Conservation (phyloP, 2,888 invertebrate genomes). For the Leptinotarsa haldemani region DNA sequence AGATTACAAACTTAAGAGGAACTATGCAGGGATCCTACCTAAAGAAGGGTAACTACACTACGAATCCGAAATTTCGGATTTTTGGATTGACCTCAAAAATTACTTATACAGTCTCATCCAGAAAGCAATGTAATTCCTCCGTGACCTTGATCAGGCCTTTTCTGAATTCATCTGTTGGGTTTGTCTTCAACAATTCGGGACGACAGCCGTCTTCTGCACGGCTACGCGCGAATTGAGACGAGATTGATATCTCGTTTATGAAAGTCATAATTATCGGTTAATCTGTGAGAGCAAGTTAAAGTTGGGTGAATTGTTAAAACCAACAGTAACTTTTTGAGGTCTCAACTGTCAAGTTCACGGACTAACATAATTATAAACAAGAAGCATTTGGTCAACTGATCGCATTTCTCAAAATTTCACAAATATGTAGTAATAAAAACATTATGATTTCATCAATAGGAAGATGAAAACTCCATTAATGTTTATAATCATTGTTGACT, state of each 20-base stretch:
- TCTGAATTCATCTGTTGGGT: conserved; percentile 66
- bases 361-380: conserved; percentile 54
- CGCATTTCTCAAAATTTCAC: neutral
- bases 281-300: conserved; percentile 55
- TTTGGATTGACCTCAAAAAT: conserved; percentile 67
- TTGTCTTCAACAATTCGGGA: conserved; percentile 65
- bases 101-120: conserved; percentile 68
- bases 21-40: conserved; percentile 63
- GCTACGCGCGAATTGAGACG: conserved; percentile 58
- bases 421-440: neutral
- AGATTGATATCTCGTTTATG: conserved; percentile 34
- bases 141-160: conserved; percentile 63
- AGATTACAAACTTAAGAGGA: conserved; percentile 50
- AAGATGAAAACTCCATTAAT: no score
- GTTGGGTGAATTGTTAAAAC: conserved; percentile 66
- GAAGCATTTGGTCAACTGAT: conserved; percentile 40
- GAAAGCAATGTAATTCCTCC: conserved; percentile 66
- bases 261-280: conserved; percentile 51
- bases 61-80: conserved; percentile 55
- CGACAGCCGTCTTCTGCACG: conserved; percentile 50
- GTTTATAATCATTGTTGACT: no score
- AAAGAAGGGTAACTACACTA: conserved; percentile 64
- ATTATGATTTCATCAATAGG: no score
- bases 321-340: conserved; percentile 68
- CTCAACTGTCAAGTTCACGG: conserved; percentile 62